phyloP scores from a whole-genome alignment of 30 jellyfish, hydroid and myxozoan species.

The Hydractinia symbiolongicarpus region DNA sequence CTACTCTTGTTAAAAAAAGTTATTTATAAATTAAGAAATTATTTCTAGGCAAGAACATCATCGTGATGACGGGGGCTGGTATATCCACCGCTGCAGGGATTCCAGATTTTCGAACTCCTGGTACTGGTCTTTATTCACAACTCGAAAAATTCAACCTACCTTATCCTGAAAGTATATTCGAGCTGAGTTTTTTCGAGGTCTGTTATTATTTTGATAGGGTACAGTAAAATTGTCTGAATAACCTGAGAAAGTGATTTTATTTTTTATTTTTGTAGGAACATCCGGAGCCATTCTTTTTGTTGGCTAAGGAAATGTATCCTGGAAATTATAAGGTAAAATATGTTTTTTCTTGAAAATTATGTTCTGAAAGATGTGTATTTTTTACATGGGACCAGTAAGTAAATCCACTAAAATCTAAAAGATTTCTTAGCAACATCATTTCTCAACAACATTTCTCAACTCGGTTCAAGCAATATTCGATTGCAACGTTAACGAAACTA shows the following conservation, averaged over 20 bases:
- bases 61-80: constrained; percentile 93
- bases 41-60: constrained; percentile 50
- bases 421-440: no score
- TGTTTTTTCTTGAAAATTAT: no score
- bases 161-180: constrained; percentile 62
- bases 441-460: no score
- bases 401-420: no score
- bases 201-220: neutral
- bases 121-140: constrained; percentile 62
- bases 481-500: no score
- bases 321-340: constrained; percentile 57
- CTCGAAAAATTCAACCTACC: constrained; percentile 69
- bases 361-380: neutral
- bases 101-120: constrained; percentile 90
- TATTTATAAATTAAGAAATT: no score
- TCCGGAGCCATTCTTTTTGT: constrained; percentile 81
- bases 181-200: constrained; percentile 47
- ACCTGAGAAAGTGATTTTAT: neutral
- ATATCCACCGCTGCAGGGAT: constrained; percentile 88
- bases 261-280: constrained; percentile 36
- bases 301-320: constrained; percentile 72
- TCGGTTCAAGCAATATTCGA: no score
- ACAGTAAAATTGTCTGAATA: neutral
- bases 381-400: no score
- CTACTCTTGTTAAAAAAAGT: no score